These are phyloP conservation scores for Scalopus aquaticus DNA, from an alignment of 2,113 vertebrate genomes.

Conservation along the genomic window DNA sequence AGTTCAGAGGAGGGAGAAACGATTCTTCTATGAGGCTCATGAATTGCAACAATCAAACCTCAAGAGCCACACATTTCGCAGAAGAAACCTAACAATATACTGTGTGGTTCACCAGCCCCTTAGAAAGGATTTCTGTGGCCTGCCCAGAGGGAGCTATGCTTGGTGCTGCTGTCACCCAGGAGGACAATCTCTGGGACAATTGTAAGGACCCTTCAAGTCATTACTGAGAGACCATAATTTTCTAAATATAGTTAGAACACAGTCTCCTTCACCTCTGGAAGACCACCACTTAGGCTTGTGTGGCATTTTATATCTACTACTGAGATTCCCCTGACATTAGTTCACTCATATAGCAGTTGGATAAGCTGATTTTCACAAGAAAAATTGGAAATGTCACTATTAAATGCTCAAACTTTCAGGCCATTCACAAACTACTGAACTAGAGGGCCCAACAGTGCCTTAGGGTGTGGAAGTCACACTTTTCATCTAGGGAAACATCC, in stretches of 20 bases:
- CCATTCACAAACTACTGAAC: neutral
- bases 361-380: neutral
- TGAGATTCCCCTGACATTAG: neutral
- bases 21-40: neutral
- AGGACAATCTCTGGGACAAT: neutral
- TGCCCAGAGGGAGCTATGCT: neutral
- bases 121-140: constrained; percentile 60
- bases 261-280: neutral
- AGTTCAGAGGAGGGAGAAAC: neutral
- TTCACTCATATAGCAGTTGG: neutral
- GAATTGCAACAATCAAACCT: constrained; percentile 70
- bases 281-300: neutral
- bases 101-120: constrained; percentile 70
- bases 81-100: constrained; percentile 8
- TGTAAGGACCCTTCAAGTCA: neutral
- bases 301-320: neutral
- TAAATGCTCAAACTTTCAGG: neutral
- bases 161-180: neutral
- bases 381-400: neutral
- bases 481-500: neutral
- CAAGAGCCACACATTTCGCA: constrained; percentile 71
- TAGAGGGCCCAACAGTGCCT: neutral
- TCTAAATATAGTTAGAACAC: neutral
- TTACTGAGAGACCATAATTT: neutral
- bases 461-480: neutral